Evolutionary conservation across 2,888 invertebrate genomes (phyloP).

Genomic region (Parnassius mnemosyne): DNA sequence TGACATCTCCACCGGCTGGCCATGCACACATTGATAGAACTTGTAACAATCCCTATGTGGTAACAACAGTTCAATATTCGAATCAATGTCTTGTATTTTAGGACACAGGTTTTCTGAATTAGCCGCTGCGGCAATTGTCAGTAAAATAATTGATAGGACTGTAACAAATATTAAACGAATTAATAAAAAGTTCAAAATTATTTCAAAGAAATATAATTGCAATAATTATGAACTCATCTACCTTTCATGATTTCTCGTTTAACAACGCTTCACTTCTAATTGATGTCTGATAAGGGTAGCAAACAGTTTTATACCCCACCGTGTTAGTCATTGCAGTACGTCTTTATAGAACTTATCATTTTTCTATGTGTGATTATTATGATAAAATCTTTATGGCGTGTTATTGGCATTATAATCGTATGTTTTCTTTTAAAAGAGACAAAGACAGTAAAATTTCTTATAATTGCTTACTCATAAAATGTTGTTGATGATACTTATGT

Average conservation of each 20-base stretch:
- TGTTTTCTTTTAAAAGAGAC: too few species aligned
- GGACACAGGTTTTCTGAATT: conserved; percentile 1
- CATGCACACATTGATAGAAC: conserved; percentile 85
- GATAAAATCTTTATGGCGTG: conserved; percentile 19
- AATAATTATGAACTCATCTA: neutral
- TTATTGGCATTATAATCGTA: conserved; percentile 33
- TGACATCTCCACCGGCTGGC: conserved; percentile 76
- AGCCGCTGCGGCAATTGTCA: neutral
- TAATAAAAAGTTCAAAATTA: neutral
- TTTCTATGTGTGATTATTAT: conserved; percentile 5
- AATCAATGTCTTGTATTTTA: conserved; percentile 45
- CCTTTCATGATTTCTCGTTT: conserved; percentile 9
- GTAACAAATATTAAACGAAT: neutral
- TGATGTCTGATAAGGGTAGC: neutral
- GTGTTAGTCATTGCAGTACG: conserved; percentile 6
- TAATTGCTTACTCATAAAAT: too few species aligned
- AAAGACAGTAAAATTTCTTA: too few species aligned
- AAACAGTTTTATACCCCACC: conserved; percentile 7
- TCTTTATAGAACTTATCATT: neutral
- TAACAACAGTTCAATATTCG: conserved; percentile 73
- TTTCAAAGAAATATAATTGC: neutral
- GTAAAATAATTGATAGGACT: neutral
- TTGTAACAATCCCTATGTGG: conserved; percentile 80
- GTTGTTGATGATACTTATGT: too few species aligned
- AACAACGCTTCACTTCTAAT: neutral